Percentiles rank a stretch among this genome's conserved stretches.
Conservation (phyloP, 2,113 vertebrate species). For the Scartelaos histophorus region DNA sequence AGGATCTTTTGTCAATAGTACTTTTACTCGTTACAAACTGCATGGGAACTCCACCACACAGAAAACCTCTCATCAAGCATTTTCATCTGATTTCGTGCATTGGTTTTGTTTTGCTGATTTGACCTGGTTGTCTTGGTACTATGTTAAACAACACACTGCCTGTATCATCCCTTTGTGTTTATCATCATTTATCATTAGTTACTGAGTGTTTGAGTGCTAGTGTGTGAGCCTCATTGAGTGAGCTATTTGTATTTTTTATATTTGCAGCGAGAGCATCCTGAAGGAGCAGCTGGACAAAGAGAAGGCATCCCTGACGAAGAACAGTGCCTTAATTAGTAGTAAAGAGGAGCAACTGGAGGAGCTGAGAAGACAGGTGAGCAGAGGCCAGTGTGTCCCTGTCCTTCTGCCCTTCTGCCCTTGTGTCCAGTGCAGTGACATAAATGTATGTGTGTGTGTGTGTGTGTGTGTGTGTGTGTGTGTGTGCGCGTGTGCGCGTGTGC, state of each 20-base stretch:
- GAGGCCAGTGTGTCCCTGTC: background rate
- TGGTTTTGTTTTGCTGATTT: too few species aligned
- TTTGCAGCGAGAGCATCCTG: slow-evolving; percentile 82
- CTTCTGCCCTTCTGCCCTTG: too few species aligned
- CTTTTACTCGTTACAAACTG: background rate
- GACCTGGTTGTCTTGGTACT: background rate
- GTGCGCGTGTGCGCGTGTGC: too few species aligned
- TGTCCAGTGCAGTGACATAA: background rate
- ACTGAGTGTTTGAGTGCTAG: too few species aligned
- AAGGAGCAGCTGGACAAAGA: slow-evolving; percentile 87
- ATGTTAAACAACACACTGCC: background rate
- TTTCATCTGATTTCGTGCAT: background rate
- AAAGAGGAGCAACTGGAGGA: slow-evolving; percentile 89
- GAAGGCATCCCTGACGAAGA: slow-evolving; percentile 85
- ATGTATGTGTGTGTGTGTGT: background rate
- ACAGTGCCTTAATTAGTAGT: slow-evolving; percentile 91
- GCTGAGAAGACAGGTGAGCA: slow-evolving; percentile 85
- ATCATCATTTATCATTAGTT: background rate
- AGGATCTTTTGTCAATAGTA: too few species aligned
- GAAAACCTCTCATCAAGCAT: background rate
- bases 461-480: slow-evolving; percentile 1
- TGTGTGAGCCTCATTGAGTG: too few species aligned
- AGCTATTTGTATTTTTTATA: slow-evolving; percentile 19
- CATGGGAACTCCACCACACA: background rate
- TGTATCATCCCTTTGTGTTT: too few species aligned